These are phyloP conservation scores for Drosophila insularis DNA, from an alignment of 1,140 invertebrate species.

Conservation along the genomic window DNA sequence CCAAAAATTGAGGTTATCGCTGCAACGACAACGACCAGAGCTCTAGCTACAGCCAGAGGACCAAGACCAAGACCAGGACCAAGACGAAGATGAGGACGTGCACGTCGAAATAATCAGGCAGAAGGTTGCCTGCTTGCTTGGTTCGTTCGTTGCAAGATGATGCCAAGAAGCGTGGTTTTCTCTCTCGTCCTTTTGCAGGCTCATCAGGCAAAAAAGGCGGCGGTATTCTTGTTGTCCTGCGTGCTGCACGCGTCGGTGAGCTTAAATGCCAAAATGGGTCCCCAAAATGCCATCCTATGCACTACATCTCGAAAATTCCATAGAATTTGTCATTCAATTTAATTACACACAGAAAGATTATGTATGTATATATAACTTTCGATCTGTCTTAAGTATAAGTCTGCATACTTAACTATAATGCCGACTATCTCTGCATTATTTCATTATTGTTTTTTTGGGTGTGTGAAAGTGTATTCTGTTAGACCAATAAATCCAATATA, in stretches of 20 bases:
- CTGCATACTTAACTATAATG: no score
- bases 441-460: no score
- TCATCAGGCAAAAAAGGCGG: conserved; percentile 12
- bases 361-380: no score
- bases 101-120: conserved; percentile 31
- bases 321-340: no score
- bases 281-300: neutral
- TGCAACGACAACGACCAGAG: conserved; percentile 37
- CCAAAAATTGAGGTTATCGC: conserved; percentile 80
- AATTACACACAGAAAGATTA: no score
- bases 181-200: conserved; percentile 13
- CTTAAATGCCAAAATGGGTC: conserved; percentile 68
- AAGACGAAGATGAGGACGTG: neutral
- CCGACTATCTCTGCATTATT: no score
- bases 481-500: no score
- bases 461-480: no score
- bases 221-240: conserved; percentile 44
- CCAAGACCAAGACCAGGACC: neutral
- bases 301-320: neutral
- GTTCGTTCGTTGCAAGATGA: conserved; percentile 28
- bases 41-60: neutral
- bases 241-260: conserved; percentile 71
- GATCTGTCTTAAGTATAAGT: no score
- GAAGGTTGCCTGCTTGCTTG: neutral
- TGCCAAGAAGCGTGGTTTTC: conserved; percentile 10